A percentile compares a stretch with the other conserved stretches of the same genome.
phyloP scores from a whole-genome alignment of 1,140 invertebrate species.

The Maniola jurtina region DNA sequence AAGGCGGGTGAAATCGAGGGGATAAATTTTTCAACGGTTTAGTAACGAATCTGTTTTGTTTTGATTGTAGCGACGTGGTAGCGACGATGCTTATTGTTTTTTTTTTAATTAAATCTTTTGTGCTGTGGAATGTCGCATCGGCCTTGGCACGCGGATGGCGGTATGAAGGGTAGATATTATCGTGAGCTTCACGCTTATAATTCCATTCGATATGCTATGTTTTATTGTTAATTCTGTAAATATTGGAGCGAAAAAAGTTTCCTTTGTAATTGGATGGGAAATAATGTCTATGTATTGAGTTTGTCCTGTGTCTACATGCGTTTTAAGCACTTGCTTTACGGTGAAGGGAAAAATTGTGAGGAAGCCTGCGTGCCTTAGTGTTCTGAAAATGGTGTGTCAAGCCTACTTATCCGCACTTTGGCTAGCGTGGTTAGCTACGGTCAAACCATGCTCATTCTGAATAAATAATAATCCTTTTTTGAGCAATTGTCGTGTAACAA shows the following conservation, averaged over 20 bases:
- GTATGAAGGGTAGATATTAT: conserved; percentile 8
- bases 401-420: no score
- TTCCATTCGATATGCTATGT: neutral
- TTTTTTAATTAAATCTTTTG: conserved; percentile 16
- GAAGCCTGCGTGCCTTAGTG: no score
- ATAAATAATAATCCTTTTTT: no score
- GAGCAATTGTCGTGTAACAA: conserved; percentile 13
- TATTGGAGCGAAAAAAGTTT: conserved; percentile 1
- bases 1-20: no score
- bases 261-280: neutral
- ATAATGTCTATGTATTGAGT: neutral
- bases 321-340: neutral
- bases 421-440: no score
- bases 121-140: conserved; percentile 18
- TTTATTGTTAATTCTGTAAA: conserved; percentile 4
- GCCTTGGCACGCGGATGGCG: neutral
- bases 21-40: no score
- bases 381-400: no score
- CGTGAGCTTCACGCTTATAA: neutral
- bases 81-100: neutral
- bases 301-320: neutral
- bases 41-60: no score
- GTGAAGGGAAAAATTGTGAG: no score
- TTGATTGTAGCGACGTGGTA: no score
- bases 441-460: no score